Evolutionary conservation across 2,113 vertebrate species (phyloP), one percentile per base, ranked within the genome.

Genomic region (Tonatia bakeri): DNA sequence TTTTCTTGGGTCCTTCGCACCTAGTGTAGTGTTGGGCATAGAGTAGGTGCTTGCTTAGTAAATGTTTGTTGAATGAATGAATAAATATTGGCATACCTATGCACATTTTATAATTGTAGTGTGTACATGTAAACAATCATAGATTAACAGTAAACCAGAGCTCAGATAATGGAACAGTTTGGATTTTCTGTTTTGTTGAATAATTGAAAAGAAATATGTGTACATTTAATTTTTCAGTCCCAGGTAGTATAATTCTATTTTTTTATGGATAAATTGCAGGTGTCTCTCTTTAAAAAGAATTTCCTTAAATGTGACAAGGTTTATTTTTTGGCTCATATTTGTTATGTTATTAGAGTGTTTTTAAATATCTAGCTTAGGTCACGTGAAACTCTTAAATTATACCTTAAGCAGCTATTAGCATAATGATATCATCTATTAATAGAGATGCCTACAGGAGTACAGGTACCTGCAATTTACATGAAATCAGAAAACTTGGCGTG

Each of bases 341-440:
- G 85, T 95, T 92, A 87, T 52, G 82, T 96, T 97, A 86, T 96
- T 97, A 80, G 65, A 93, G 40, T 85, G 45, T 97, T 96, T 95
- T 81, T 47, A 97, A 95, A 95, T 88, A 96, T 84, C 96, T 96
- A 77, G 50, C 76, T 97, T 77, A 86, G 75, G 93, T 77, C 38
- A 80, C 82, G 90, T 96, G 87, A 86, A 86, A 91, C 95, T 94
- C 76, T 93, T 92, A 95, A 94, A 84, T 96, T 94, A 88, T 88
- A 88, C 94, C 81, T 95, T 94, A 97, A 97, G 95, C 47, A 52
- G 50, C 86, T 94, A 88, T 97, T 96, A 97, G 72, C 88, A 84
- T 94, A 97, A 97, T 89, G 90, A 73, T 81, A 97, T 87, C 82
- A 89, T 87, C 93, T 94, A 96, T 96, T 96, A 97, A 97, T 96